A percentile compares a stretch with the other conserved stretches of the same genome.
Evolutionary conservation across 2,888 invertebrate genomes (phyloP).

Genomic region (Amaurobius ferox): DNA sequence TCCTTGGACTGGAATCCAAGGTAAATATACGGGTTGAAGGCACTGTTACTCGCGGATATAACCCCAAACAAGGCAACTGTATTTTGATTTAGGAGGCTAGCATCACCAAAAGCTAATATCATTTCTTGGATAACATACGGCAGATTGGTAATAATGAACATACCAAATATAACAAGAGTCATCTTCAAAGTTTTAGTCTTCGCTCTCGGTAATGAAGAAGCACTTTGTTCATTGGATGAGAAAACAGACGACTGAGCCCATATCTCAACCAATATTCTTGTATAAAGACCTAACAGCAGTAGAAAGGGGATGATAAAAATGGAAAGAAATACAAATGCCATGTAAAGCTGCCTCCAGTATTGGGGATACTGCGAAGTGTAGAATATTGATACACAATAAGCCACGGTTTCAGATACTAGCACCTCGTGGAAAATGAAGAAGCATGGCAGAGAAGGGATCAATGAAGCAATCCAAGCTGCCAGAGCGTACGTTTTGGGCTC

Average conservation of each 20-base stretch:
- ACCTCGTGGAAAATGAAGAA: constrained; percentile 52
- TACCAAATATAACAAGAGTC: constrained; percentile 74
- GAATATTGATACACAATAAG: constrained; percentile 61
- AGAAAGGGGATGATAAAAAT: constrained; percentile 61
- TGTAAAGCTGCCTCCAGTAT: constrained; percentile 50
- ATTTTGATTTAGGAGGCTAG: constrained; percentile 34
- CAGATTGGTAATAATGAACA: constrained; percentile 51
- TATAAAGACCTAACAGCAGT: constrained; percentile 43
- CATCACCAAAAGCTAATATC: constrained; percentile 57
- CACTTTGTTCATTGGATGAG: constrained; percentile 36
- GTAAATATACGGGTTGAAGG: constrained; percentile 71
- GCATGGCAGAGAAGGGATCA: constrained; percentile 58
- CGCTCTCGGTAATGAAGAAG: constrained; percentile 76
- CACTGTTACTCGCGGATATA: constrained; percentile 70
- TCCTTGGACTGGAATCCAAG: constrained; percentile 59
- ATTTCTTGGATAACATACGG: constrained; percentile 69
- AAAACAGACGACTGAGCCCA: constrained; percentile 46
- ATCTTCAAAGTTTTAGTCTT: constrained; percentile 78
- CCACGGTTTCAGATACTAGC: not conserved
- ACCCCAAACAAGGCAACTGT: constrained; percentile 65
- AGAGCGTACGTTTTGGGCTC: constrained; percentile 43
- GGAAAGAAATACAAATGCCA: constrained; percentile 53
- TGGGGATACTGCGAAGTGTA: constrained; percentile 37
- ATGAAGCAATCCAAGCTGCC: constrained; percentile 51
- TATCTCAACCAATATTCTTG: constrained; percentile 50